Conservation (phyloP, 2,888 invertebrate species). For the Caenorhabditis macrosperma region DNA sequence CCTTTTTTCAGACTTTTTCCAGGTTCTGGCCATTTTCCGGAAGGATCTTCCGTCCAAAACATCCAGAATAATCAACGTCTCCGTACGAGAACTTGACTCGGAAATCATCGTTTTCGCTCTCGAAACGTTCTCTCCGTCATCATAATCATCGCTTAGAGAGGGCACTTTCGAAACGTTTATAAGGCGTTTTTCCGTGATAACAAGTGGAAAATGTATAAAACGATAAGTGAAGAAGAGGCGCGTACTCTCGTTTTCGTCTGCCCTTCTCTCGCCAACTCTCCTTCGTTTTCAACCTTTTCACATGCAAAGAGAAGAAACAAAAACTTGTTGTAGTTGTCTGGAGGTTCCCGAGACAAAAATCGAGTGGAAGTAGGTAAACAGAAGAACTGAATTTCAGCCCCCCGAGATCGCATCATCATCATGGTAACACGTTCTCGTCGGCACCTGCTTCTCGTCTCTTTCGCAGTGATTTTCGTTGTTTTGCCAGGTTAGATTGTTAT, state of each 20-base stretch:
- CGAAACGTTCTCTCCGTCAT: conserved; percentile 3
- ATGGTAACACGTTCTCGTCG: not conserved
- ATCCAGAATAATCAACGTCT: no score
- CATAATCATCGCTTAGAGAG: not conserved
- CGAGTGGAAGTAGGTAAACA: not conserved
- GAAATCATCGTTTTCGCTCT: no score
- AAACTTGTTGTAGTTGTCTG: no score
- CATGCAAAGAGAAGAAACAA: not conserved
- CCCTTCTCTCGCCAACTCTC: not conserved
- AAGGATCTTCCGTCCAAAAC: no score
- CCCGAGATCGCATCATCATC: conserved; percentile 4
- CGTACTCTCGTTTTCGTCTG: no score
- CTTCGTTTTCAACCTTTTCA: not conserved
- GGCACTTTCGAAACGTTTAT: not conserved
- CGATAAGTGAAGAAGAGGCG: not conserved
- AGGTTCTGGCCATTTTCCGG: no score
- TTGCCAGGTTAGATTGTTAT: conserved; percentile 28
- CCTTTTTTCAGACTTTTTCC: no score
- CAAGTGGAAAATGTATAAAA: not conserved
- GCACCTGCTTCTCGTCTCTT: conserved; percentile 5
- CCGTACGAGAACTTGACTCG: no score
- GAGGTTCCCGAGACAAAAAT: no score
- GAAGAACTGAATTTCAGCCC: not conserved
- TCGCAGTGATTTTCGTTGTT: conserved; percentile 1
- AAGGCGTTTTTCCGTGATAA: not conserved